phyloP scores from a whole-genome alignment of 2,888 invertebrate species.

The Drosophila greeni region DNA sequence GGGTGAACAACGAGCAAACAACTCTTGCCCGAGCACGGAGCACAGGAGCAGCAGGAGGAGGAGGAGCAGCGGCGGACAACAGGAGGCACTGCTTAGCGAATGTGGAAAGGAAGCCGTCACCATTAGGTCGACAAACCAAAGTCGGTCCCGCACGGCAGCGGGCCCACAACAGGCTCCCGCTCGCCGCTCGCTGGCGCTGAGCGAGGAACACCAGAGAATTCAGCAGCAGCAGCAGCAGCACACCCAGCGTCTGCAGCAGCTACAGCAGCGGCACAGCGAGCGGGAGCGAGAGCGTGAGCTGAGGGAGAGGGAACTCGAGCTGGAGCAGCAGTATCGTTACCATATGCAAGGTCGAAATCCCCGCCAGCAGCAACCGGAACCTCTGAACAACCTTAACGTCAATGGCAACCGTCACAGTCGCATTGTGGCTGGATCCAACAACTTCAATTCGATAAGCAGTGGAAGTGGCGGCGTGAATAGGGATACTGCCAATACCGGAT shows the following conservation, averaged over 20 bases:
- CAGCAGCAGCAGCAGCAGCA: constrained; percentile 16
- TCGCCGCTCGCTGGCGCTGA: constrained; percentile 24
- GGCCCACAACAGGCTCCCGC: constrained; percentile 33
- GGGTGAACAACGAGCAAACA: constrained; percentile 32
- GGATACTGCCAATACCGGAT: not conserved
- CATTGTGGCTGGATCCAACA: constrained; percentile 59
- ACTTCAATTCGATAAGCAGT: constrained; percentile 43
- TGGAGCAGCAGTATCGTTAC: constrained; percentile 24
- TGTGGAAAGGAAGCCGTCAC: constrained; percentile 42
- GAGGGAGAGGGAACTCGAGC: constrained; percentile 14
- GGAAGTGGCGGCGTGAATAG: not conserved
- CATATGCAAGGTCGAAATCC: constrained; percentile 38
- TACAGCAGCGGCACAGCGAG: not conserved
- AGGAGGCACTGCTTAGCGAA: constrained; percentile 35
- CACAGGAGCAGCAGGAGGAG: constrained; percentile 23
- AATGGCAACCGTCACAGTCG: constrained; percentile 22
- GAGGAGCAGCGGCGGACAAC: constrained; percentile 41
- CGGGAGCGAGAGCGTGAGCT: not conserved
- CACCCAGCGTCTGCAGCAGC: not conserved
- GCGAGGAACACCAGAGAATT: constrained; percentile 26
- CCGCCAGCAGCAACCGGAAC: constrained; percentile 36
- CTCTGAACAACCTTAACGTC: constrained; percentile 50
- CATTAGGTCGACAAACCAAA: constrained; percentile 55
- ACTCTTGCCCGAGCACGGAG: constrained; percentile 30
- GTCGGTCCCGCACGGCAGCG: constrained; percentile 53